Conservation (phyloP, 2,888 invertebrate species). For the Lamellibrachia satsuma region DNA sequence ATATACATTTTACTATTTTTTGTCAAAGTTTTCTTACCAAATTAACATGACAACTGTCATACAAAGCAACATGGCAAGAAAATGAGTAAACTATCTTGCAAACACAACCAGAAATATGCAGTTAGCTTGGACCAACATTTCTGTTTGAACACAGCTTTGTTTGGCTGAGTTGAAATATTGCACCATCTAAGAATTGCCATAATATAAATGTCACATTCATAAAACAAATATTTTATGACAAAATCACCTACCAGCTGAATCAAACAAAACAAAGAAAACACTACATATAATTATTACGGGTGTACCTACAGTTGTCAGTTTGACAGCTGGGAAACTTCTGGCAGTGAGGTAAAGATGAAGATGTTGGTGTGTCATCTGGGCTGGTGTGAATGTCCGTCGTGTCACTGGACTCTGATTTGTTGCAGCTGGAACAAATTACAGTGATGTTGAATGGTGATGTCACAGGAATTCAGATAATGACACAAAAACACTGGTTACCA, state of each 20-base stretch:
- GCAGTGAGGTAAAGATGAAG: background rate
- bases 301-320: background rate
- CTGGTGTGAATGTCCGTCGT: background rate
- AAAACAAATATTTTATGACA: background rate
- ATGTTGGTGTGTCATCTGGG: background rate
- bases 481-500: background rate
- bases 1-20: no score
- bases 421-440: background rate
- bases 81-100: no score
- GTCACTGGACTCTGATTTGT: background rate
- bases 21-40: no score
- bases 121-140: no score
- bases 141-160: no score
- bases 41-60: no score
- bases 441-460: no score
- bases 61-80: no score
- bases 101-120: no score
- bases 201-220: background rate
- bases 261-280: background rate
- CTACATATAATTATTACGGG: background rate
- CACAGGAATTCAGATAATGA: background rate
- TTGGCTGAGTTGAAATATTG: no score
- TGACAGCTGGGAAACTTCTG: background rate
- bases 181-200: background rate
- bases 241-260: background rate